phyloP scores from a whole-genome alignment of 2,888 invertebrate genomes.

The Drosophila mayaguana region DNA sequence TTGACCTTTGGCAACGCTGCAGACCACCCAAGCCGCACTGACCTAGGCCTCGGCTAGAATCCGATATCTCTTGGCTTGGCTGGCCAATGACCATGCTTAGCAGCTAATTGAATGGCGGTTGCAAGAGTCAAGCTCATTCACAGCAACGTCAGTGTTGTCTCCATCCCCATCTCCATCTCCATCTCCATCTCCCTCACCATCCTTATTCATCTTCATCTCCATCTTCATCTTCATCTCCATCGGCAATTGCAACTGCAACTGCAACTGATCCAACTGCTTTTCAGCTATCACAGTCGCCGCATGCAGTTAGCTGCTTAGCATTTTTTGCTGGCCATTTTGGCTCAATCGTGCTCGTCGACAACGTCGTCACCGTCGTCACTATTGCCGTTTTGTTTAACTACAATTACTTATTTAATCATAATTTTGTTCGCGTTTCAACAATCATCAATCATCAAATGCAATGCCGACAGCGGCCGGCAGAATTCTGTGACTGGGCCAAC shows the following conservation, averaged over 20 bases:
- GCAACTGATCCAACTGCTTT: constrained; percentile 29
- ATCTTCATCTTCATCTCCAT: constrained; percentile 9
- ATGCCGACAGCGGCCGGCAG: constrained; percentile 73
- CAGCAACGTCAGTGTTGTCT: constrained; percentile 20
- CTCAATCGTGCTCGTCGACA: constrained; percentile 56
- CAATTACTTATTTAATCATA: constrained; percentile 83
- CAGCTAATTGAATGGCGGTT: constrained; percentile 45
- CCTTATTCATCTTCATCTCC: constrained; percentile 22
- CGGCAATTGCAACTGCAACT: constrained; percentile 20
- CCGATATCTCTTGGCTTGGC: constrained; percentile 12
- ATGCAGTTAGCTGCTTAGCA: constrained; percentile 61
- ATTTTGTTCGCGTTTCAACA: constrained; percentile 82
- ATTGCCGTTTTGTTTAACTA: constrained; percentile 74
- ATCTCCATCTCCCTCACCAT: constrained; percentile 24
- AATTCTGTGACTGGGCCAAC: constrained; percentile 77
- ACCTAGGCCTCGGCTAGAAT: constrained; percentile 55
- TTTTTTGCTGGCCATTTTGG: constrained; percentile 52
- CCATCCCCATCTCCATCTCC: constrained; percentile 22
- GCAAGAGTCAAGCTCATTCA: constrained; percentile 48
- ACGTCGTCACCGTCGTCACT: constrained; percentile 37
- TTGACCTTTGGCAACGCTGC: constrained; percentile 42
- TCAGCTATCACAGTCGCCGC: constrained; percentile 21
- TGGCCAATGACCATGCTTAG: constrained; percentile 36
- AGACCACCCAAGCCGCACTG: constrained; percentile 54
- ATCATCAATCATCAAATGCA: constrained; percentile 84